These are phyloP conservation scores for Hyposoter dolosus DNA, from an alignment of 2,888 invertebrate species.

Conservation along the genomic window DNA sequence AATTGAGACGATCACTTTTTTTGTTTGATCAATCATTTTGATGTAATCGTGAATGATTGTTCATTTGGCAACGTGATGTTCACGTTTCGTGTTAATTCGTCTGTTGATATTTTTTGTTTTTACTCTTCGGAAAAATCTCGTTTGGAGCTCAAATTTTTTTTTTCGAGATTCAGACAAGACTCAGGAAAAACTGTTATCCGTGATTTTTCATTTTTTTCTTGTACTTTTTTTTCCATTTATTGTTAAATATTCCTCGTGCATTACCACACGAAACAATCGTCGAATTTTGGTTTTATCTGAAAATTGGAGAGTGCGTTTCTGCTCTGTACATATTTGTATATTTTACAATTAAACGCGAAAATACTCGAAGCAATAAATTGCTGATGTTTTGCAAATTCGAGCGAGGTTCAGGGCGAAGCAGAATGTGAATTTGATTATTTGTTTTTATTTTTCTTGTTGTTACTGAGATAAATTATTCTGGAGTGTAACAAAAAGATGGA, in stretches of 20 bases:
- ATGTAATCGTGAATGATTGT: conserved; percentile 15
- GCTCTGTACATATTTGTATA: conserved; percentile 11
- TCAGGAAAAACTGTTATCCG: not conserved
- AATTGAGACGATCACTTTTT: conserved; percentile 30
- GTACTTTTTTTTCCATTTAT: not conserved
- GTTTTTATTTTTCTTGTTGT: conserved; percentile 1
- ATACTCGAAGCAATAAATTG: conserved; percentile 29
- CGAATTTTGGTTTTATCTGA: not conserved
- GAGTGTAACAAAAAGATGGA: not conserved
- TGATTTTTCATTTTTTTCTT: not conserved
- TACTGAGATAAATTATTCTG: not conserved
- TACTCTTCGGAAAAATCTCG: not conserved
- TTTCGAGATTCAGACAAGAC: not conserved
- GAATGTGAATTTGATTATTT: conserved; percentile 1
- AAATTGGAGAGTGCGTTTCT: conserved; percentile 18
- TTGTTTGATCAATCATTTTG: conserved; percentile 37
- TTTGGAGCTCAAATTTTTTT: not conserved
- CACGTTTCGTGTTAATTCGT: not conserved
- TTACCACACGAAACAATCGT: not conserved
- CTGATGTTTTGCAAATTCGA: conserved; percentile 25
- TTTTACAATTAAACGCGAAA: conserved; percentile 29
- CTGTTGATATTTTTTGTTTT: not conserved
- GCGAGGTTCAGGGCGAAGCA: not conserved
- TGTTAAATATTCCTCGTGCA: not conserved
- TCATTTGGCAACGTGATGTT: not conserved